Base-by-base conservation (phyloP, 2,888 invertebrate genomes). In the Glaucopsyche alexis region DNA sequence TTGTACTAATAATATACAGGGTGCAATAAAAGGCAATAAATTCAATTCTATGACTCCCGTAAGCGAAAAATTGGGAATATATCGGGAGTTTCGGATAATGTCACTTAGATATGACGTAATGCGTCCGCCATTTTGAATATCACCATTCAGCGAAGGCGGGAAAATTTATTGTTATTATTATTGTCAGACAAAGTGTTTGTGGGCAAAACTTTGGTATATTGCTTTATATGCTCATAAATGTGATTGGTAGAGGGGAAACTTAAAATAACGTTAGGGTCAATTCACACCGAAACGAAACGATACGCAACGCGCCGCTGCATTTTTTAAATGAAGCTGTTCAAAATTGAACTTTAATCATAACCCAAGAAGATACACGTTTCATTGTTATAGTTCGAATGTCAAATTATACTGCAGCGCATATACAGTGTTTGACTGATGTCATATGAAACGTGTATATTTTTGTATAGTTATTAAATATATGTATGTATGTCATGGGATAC, bases 101-200 rank as follows among this genome's bases (percentile, higher is more conserved):
- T 78, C 74, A 76, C 74, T 74, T 74, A 75, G 77, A 78, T 78
- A 77, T 75, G 77, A 75, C 77, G 78, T 76, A 77, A 72, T 72
- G 45, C 19, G 19, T 29, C 66, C 50, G 78, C 77, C 76, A 70
- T 77, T 78, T 78, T 75, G 78, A 80, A 80, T 80, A 79, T 74
- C 78, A 79, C 75, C 80, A 78, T 78, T 78, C 78, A 74, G 72
- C 74, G 75, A 76, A 78, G 80, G 80, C 79, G 75, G 78, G 74
- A 29, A 79, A 87, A 90, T 91, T 90, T 91, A 91, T 83, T 83
- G 87, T 89, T 91, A 90, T 90, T 88, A 89, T 87, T 87, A 90
- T 89, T 85, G 85, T 72, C 80, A 79, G 82, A 82, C 85, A 87
- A 87, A 88, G 86, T 86, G 87, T 86, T 84, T 73, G 74, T 67